Evolutionary conservation across 2,797 vertebrate genomes (phyloP).

Genomic region (Cuculus canorus): DNA sequence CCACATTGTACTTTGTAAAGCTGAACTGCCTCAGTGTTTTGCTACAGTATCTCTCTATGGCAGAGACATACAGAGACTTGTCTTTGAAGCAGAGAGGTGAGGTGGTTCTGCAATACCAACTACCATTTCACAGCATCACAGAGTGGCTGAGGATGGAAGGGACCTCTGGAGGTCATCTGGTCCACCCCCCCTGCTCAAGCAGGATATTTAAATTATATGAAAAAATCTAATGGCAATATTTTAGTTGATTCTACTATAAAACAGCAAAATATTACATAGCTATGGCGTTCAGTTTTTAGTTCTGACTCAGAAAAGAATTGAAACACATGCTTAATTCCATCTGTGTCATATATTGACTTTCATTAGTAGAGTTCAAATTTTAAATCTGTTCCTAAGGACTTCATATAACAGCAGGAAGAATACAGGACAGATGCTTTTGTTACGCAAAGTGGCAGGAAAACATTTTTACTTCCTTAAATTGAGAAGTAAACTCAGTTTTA

Average conservation of each 20-base stretch:
- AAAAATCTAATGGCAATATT: not conserved
- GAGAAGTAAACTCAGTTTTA: not conserved
- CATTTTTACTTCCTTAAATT: not conserved
- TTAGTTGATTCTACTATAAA: not conserved
- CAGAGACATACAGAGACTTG: not conserved
- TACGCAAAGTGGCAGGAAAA: not conserved
- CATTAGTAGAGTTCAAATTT: not conserved
- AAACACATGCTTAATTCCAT: constrained; percentile 1
- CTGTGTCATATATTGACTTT: not conserved
- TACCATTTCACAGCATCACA: not conserved
- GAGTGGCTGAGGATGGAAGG: not conserved
- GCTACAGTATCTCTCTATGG: not conserved
- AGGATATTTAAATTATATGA: constrained; percentile 55
- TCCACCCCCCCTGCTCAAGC: not conserved
- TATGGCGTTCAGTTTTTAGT: not conserved
- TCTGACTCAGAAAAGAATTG: constrained; percentile 9
- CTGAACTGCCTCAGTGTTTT: not conserved
- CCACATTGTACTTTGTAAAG: not conserved
- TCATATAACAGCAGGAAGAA: not conserved
- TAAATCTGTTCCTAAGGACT: not conserved
- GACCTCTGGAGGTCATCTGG: not conserved
- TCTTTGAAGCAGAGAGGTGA: not conserved
- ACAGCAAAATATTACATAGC: not conserved
- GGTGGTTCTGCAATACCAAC: not conserved
- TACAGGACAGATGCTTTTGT: not conserved